These are phyloP conservation scores for Myotis vivesi DNA, from an alignment of 2,797 vertebrate genomes.

Conservation along the genomic window DNA sequence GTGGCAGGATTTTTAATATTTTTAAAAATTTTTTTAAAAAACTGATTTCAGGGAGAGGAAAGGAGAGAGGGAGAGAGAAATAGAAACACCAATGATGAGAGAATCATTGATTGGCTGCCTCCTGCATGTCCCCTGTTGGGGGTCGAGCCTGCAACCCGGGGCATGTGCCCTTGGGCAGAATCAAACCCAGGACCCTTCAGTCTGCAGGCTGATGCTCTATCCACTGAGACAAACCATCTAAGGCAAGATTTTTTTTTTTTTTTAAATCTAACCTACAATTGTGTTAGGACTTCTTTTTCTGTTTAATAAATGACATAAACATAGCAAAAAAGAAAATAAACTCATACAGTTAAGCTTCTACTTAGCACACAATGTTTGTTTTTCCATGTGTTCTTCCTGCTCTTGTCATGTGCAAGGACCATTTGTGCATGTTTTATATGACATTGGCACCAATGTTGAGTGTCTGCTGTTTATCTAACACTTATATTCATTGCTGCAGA, in stretches of 20 bases:
- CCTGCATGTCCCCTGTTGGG: too few species aligned
- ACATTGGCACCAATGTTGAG: background rate
- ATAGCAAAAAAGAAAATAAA: background rate
- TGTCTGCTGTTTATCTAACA: background rate
- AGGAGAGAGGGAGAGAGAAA: too few species aligned
- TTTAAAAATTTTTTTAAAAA: too few species aligned
- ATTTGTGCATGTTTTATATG: conserved; percentile 4
- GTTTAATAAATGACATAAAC: background rate
- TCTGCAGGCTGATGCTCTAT: too few species aligned
- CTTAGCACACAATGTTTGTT: conserved; percentile 23
- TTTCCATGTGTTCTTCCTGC: conserved; percentile 15
- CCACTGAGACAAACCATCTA: too few species aligned
- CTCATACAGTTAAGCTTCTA: background rate
- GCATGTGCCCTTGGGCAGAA: too few species aligned
- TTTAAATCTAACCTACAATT: background rate
- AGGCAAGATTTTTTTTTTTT: background rate
- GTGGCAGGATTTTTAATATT: background rate
- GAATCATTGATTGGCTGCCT: too few species aligned
- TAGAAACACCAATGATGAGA: too few species aligned
- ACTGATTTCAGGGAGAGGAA: too few species aligned
- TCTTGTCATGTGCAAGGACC: background rate
- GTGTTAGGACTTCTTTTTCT: background rate
- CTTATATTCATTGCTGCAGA: conserved; percentile 30
- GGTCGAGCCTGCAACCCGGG: too few species aligned
- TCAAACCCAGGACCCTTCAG: too few species aligned